A percentile compares a stretch with the other conserved stretches of the same genome.
phyloP scores from a whole-genome alignment of 2,888 invertebrate genomes.

The Trachelus troglodyta region DNA sequence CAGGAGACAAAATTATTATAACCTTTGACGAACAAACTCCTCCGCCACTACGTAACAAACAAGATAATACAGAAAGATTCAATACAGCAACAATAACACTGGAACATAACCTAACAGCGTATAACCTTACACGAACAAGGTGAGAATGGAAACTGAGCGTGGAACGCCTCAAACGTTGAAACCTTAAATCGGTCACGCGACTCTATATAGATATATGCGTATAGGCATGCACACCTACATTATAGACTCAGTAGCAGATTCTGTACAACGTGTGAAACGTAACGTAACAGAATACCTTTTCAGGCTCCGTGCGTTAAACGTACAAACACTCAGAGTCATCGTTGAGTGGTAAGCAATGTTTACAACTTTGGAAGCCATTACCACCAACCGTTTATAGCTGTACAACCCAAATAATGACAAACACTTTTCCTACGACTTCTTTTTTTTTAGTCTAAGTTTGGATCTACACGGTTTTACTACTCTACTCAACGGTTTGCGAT shows the following conservation, averaged over 20 bases:
- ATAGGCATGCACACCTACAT: not conserved
- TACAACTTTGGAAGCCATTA: not conserved
- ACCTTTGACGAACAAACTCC: not conserved
- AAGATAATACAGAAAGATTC: not conserved
- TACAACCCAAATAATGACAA: not conserved
- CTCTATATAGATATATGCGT: not conserved
- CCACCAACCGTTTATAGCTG: not conserved
- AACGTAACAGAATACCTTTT: not conserved
- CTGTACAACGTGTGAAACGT: not conserved
- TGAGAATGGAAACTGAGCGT: slow-evolving; percentile 25
- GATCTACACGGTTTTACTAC: not conserved
- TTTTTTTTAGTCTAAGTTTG: not conserved
- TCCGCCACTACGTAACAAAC: not conserved
- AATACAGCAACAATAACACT: not conserved
- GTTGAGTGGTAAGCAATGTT: not conserved
- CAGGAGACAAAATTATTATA: slow-evolving; percentile 14
- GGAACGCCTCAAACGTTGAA: not conserved
- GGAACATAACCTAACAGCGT: slow-evolving; percentile 28
- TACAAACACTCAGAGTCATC: not conserved
- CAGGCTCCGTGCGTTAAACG: not conserved
- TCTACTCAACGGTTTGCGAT: not conserved
- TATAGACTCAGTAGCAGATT: not conserved
- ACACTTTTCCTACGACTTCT: not conserved
- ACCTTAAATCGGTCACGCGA: slow-evolving; percentile 4
- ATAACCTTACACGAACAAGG: slow-evolving; percentile 21